These are phyloP conservation scores for Agrochola macilenta DNA, from an alignment of 2,888 invertebrate species.

Conservation along the genomic window DNA sequence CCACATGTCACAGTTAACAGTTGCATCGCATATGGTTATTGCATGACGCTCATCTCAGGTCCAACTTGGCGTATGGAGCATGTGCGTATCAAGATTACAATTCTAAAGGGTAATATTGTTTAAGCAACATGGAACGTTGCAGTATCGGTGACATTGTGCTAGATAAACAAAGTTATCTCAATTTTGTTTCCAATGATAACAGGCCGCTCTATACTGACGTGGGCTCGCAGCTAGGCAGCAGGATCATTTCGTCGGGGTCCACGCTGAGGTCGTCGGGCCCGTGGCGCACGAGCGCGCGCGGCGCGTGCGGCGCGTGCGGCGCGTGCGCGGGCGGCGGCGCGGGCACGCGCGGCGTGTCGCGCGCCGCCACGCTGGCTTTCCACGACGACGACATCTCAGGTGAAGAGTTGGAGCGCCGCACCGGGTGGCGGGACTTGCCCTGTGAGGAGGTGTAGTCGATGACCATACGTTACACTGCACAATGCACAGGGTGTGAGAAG, in stretches of 20 bases:
- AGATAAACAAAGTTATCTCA: background rate
- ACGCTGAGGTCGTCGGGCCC: constrained; percentile 56
- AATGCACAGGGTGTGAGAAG: background rate
- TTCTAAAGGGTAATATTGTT: background rate
- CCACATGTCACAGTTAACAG: background rate
- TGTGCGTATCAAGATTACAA: too few relatives aligned
- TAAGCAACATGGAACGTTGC: background rate
- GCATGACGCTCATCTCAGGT: background rate
- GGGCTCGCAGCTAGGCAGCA: constrained; percentile 82
- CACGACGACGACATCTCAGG: constrained; percentile 98
- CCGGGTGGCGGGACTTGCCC: constrained; percentile 94
- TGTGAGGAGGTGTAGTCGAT: constrained; percentile 55
- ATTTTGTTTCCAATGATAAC: background rate
- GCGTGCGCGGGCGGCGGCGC: constrained; percentile 32
- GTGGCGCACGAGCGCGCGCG: constrained; percentile 11
- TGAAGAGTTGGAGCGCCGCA: constrained; percentile 96
- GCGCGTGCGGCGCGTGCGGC: constrained; percentile 18
- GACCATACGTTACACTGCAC: background rate
- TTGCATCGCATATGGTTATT: background rate
- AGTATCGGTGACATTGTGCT: background rate
- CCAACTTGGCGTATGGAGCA: background rate
- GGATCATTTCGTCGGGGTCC: constrained; percentile 76
- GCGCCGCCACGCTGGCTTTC: constrained; percentile 89
- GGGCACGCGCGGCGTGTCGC: constrained; percentile 30
- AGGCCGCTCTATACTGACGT: constrained; percentile 69